Evolutionary conservation across 1,140 invertebrate species (phyloP), one percentile per base, ranked within the genome.

Genomic region (Drosophila tani): DNA sequence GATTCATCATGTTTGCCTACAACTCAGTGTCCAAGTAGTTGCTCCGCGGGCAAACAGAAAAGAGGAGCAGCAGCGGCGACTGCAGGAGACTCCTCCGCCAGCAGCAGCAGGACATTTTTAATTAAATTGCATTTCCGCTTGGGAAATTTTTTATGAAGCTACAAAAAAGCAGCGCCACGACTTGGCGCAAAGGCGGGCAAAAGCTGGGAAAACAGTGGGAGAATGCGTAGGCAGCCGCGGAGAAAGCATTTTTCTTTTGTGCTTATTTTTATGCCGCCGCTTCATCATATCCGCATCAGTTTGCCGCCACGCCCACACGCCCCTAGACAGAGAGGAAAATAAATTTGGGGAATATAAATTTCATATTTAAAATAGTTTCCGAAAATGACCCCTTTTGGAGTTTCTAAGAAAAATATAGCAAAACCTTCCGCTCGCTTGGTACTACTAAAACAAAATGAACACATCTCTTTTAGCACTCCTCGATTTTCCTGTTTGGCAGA

Each of bases 111-210:
- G 84, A 88, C 84, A 88, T 88, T 88, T 88, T 88, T 88, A 88
- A 88, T 88, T 88, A 88, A 88, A 88, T 88, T 88, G 84, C 84
- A 88, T 88, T 88, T 88, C 84, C 84, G 84, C 84, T 90, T 90
- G 85, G 84, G 85, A 88, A 88, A 88, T 88, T 88, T 88, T 88
- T 88, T 88, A 88, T 88, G 84, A 90, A 88, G 85, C 75, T 82
- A 86, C 82, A 85, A 82, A 85, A 84, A 82, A 84, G 57, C 46
- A 43, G 71, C 43, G 32, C 32, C 32, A 3, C 32, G 32, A 35
- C 32, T 35, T 35, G 32, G 32, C 32, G 32, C 32, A 35, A 35
- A 47, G 35, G 32, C 53, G 5, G 29, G 29, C 56, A 11, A 35
- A 32, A 35, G 32, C 32, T 11, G 32, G 64, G n/a, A 17, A 15